Evolutionary conservation across 2,113 vertebrate genomes (phyloP).

Genomic region (Centropristis striata): DNA sequence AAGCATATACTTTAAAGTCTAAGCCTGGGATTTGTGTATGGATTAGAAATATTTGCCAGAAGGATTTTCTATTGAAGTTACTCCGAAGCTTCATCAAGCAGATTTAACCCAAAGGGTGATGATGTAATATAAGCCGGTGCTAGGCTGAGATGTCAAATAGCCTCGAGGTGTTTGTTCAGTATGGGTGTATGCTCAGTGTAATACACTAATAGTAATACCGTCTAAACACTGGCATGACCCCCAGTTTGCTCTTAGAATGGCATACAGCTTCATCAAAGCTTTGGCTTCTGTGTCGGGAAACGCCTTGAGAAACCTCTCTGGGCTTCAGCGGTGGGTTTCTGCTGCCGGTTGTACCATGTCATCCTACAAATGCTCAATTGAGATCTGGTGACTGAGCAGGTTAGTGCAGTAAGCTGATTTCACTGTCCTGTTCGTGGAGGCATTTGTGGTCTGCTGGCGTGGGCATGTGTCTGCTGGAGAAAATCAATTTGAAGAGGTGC

Average conservation of each 20-base stretch:
- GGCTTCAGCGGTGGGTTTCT: neutral
- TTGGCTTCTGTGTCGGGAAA: conserved; percentile 22
- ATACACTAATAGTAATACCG: conserved; percentile 18
- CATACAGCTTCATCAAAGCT: conserved; percentile 22
- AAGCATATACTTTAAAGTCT: conserved; percentile 67
- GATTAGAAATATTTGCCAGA: conserved; percentile 71
- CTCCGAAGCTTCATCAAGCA: conserved; percentile 63
- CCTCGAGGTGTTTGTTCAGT: conserved; percentile 38
- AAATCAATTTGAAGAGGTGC: conserved; percentile 65
- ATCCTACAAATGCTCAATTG: conserved; percentile 43
- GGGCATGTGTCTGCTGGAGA: conserved; percentile 50
- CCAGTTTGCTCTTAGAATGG: conserved; percentile 32
- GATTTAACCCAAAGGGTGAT: conserved; percentile 53
- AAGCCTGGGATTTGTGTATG: conserved; percentile 75
- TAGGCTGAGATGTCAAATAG: conserved; percentile 23
- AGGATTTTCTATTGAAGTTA: conserved; percentile 70
- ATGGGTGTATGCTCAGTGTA: conserved; percentile 3
- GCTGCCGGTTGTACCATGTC: conserved; percentile 43
- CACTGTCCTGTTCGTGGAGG: conserved; percentile 40
- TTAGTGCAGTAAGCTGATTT: conserved; percentile 56
- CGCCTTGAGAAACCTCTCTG: conserved; percentile 1
- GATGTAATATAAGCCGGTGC: conserved; percentile 41
- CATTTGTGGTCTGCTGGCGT: conserved; percentile 39
- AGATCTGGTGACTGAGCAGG: conserved; percentile 59
- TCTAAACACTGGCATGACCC: conserved; percentile 29